phyloP scores from a whole-genome alignment of 2,888 invertebrate genomes.

The Apocheima hispidaria region DNA sequence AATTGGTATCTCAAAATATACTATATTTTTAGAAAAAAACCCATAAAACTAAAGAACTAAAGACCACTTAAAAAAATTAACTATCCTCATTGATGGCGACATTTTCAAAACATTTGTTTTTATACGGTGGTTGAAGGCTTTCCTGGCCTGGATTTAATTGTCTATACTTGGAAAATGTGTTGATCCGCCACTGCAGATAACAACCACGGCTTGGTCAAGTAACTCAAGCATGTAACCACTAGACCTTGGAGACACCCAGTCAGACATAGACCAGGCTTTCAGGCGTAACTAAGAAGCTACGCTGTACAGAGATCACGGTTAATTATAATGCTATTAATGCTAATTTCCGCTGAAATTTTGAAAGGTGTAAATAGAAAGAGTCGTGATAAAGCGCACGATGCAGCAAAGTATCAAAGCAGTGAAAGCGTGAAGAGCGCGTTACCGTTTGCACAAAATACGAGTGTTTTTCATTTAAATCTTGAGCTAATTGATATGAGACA shows the following conservation, averaged over 20 bases:
- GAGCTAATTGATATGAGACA: constrained; percentile 58
- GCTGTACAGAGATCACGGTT: constrained; percentile 29
- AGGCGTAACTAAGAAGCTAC: constrained; percentile 31
- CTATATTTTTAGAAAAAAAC: too few species aligned
- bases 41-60: too few species aligned
- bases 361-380: constrained; percentile 54
- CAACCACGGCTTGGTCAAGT: too few species aligned
- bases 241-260: background rate
- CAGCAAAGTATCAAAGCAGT: constrained; percentile 49
- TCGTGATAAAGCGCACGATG: constrained; percentile 49
- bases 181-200: too few species aligned
- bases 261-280: constrained; percentile 24
- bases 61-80: too few species aligned
- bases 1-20: too few species aligned
- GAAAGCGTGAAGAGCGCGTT: constrained; percentile 71
- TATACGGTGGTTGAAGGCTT: background rate
- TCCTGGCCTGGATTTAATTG: too few species aligned
- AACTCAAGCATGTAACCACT: background rate
- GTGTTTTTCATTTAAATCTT: constrained; percentile 57
- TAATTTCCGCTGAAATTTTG: constrained; percentile 57
- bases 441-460: constrained; percentile 54
- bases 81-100: too few species aligned
- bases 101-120: too few species aligned
- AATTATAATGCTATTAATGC: constrained; percentile 43
- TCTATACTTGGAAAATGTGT: too few species aligned